Evolutionary conservation across 2,797 vertebrate genomes (phyloP), one percentile per base, ranked within the genome.

Genomic region (Crocidura indochinensis): DNA sequence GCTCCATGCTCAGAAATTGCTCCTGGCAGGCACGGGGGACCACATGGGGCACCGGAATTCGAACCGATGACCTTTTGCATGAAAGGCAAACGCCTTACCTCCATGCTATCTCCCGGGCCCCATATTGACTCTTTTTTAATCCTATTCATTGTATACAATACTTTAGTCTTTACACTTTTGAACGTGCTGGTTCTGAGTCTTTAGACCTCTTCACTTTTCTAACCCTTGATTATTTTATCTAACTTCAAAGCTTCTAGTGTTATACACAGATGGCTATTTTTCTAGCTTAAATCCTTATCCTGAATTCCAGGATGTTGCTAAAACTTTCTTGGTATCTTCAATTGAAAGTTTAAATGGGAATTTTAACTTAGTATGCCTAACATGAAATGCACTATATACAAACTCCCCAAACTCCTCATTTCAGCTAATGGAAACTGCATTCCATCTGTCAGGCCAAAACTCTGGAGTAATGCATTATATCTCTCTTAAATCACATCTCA

Each of bases 231-330:
- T 20, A 68, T 93, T 82, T 72, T 67, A 71, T 51, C 22, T 20
- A 1, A 60, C 72, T 46, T 67, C 2, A 26, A 24, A 38, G 14
- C 38, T 88, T 82, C 78, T 92, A 82, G 29, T 64, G 86, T 20
- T 7, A 49, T 62, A 27, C 49, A 22, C 44, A 87, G 67, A 53
- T 60, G 17, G 4, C 20, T 60, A 15, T 22, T 60, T 60, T 60
- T 60, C 19, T 60, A 60, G 56, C 56, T 60, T 60, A 75, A 87
- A 84, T 8, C n/a, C 79, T 29, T 47, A 83, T 79, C 12, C 62
- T 90, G 68, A 60, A 86, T 92, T 69, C 47, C 12, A 88, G 67
- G 11, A 24, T 79, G 71, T 38, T 91, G n/a, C 29, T 73, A 65
- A 85, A 69, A 69, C 14, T 29, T 91, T 31, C 47, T 82, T 17